A percentile compares a stretch with the other conserved stretches of the same genome.
Conservation (phyloP, 1,140 invertebrate genomes). For the Amyelois transitella region DNA sequence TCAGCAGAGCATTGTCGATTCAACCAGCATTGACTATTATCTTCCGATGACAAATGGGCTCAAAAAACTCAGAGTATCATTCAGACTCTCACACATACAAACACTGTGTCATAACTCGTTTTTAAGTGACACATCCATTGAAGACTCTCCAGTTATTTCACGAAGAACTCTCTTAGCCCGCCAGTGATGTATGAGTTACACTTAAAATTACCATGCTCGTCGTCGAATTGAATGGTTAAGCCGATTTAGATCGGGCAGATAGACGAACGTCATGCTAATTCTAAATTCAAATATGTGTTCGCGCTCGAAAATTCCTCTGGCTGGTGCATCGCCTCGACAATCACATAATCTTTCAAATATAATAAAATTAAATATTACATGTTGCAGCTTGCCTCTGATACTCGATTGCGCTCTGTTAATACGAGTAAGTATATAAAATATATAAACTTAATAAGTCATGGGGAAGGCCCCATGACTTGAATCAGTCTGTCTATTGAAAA, state of each 20-base stretch:
- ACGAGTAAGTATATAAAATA: no score
- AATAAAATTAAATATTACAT: no score
- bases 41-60: conserved; percentile 61
- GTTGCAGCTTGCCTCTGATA: no score
- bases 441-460: no score
- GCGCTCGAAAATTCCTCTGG: conserved; percentile 6
- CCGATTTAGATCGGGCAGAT: conserved; percentile 62
- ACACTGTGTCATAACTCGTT: conserved; percentile 3
- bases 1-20: conserved; percentile 60
- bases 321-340: conserved; percentile 9
- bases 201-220: conserved; percentile 4
- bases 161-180: not conserved
- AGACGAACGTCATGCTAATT: conserved; percentile 55
- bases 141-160: conserved; percentile 12
- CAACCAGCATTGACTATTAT: conserved; percentile 52
- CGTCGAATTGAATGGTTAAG: conserved; percentile 40
- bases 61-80: conserved; percentile 38
- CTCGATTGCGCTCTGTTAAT: no score
- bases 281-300: conserved; percentile 47
- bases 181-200: conserved; percentile 14
- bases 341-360: no score
- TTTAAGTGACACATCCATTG: conserved; percentile 28
- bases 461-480: no score
- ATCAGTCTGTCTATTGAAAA: no score
- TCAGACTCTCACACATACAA: conserved; percentile 17